phyloP scores from a whole-genome alignment of 2,113 vertebrate genomes.

The Psilopogon haemacephalus region DNA sequence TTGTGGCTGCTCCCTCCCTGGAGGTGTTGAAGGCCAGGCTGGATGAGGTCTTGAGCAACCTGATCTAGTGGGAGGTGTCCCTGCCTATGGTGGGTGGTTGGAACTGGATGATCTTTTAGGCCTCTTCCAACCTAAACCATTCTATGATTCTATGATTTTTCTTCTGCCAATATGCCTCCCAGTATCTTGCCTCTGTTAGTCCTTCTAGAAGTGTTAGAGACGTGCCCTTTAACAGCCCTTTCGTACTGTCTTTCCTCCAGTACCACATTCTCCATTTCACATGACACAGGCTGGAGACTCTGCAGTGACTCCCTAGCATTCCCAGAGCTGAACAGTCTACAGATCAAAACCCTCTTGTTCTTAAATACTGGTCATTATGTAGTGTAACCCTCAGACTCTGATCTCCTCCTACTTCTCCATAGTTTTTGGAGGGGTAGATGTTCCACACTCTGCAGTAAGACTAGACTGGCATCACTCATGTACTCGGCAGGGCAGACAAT shows the following conservation, averaged over 20 bases:
- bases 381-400: background rate
- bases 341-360: background rate
- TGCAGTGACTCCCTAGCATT: background rate
- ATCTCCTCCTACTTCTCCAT: background rate
- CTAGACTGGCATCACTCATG: background rate
- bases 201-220: background rate
- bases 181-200: background rate
- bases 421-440: background rate
- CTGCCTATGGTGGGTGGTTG: too few species aligned
- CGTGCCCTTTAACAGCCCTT: background rate
- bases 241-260: background rate
- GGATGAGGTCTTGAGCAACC: too few species aligned
- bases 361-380: background rate
- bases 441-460: background rate
- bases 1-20: too few species aligned
- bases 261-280: background rate
- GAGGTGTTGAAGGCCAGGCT: too few species aligned
- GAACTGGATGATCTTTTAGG: too few species aligned
- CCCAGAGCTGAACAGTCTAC: background rate
- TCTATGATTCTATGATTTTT: too few species aligned
- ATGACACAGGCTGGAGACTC: background rate
- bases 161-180: background rate
- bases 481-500: background rate
- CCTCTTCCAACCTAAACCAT: too few species aligned
- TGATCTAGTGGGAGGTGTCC: too few species aligned